A percentile compares a stretch with the other conserved stretches of the same genome.
Conservation (phyloP, 2,113 vertebrate genomes). For the Ceyx melanurus region DNA sequence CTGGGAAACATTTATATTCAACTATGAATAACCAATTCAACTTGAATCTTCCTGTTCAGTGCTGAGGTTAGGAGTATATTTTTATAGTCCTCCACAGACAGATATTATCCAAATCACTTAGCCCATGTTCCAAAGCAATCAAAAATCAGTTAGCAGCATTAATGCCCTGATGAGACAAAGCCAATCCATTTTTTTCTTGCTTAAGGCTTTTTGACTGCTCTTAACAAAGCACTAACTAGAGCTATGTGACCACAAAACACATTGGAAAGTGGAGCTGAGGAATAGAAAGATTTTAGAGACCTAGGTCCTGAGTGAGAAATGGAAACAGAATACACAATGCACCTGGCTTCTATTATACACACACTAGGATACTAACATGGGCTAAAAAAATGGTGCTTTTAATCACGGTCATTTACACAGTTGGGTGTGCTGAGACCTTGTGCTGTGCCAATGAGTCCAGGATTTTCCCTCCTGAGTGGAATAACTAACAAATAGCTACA, state of each 20-base stretch:
- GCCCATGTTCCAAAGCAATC: background rate
- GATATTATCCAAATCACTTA: background rate
- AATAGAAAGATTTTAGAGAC: background rate
- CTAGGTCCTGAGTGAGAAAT: background rate
- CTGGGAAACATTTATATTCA: background rate
- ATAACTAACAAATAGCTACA: conserved; percentile 3
- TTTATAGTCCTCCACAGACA: background rate
- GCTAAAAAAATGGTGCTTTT: background rate
- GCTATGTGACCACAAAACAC: background rate
- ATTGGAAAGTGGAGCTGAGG: background rate
- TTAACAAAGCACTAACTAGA: background rate
- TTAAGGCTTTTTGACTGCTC: background rate
- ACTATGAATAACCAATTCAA: background rate
- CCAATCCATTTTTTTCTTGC: background rate
- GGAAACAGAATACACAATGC: background rate
- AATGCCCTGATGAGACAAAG: background rate
- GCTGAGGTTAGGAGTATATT: background rate
- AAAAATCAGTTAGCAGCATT: background rate
- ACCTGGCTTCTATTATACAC: background rate
- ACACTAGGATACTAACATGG: background rate
- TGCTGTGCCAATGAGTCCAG: background rate
- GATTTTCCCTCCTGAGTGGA: background rate
- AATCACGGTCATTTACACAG: background rate
- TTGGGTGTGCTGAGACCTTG: background rate
- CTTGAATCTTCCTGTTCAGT: background rate